Evolutionary conservation across 2,797 vertebrate species (phyloP), one percentile per base, ranked within the genome.

Genomic region (Notoglanidium macrostoma): DNA sequence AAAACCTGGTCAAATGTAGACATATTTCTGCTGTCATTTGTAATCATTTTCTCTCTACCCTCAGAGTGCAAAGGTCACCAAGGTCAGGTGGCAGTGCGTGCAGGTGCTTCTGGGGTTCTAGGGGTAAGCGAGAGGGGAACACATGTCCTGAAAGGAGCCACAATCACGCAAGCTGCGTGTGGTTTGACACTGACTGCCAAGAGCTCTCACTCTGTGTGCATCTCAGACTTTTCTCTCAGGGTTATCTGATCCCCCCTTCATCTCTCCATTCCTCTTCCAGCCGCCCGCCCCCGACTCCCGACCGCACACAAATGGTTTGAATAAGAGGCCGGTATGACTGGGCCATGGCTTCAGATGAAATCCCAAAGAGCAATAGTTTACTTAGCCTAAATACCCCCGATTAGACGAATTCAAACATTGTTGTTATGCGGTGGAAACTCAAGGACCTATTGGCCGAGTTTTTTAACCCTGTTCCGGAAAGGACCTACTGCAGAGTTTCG

Each of bases 271-370:
- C 73, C 72, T 85, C 87, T 88, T 88, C 68, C 87, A 88, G 87
- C 87, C 67, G 80, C 85, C 84, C 72, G 65, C 89, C 88, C 88
- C 87, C 70, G 49, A 87, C 92, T 92, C 88, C 90, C 91, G n/a
- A 95, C 94, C 94, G 90, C 94, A 95, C 94, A 94, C 96, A 96
- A 97, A 96, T 97, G 97, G 96, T 98, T 97, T 96, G 94, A 97
- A 97, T 97, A 95, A 98, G 91, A 97, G 92, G 91, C 93, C 96
- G 95, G 95, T 94, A 94, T 92, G 95, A 92, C 94, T 97, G 96
- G 96, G 96, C 96, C 96, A 96, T 94, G 96, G 93, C 93, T 90
- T 92, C 92, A 96, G 91, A 96, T 88, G 92, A 93, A 94, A 94
- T 93, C 90, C 95, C 83, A 93, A 96, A 93, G 94, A 97, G 94